Evolutionary conservation across 2,113 vertebrate species (phyloP).

Genomic region (Pavo muticus): DNA sequence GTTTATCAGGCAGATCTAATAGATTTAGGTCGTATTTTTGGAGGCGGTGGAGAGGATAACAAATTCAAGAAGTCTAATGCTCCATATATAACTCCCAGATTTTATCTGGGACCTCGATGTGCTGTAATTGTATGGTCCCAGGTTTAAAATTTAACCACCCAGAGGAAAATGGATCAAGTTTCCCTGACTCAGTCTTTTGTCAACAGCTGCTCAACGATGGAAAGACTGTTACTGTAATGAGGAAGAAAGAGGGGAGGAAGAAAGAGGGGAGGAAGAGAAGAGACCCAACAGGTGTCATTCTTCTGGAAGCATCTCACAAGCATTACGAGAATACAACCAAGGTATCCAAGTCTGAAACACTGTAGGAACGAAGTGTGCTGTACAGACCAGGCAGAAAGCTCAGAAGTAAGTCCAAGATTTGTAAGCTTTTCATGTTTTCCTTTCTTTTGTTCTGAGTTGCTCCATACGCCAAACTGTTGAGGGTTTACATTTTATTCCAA

Average conservation of each 20-base stretch:
- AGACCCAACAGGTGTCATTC: constrained; percentile 79
- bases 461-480: constrained; percentile 65
- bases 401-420: constrained; percentile 70
- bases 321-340: constrained; percentile 61
- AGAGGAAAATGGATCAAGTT: constrained; percentile 67
- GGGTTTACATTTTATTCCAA: constrained; percentile 76
- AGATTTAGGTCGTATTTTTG: constrained; percentile 15
- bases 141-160: constrained; percentile 69
- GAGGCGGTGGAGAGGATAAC: constrained; percentile 30
- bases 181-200: constrained; percentile 46
- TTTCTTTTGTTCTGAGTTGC: constrained; percentile 64
- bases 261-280: not conserved
- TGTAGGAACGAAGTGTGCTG: constrained; percentile 72
- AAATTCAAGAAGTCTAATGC: constrained; percentile 61
- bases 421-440: constrained; percentile 67
- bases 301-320: constrained; percentile 70
- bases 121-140: constrained; percentile 51
- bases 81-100: constrained; percentile 62
- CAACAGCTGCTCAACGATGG: not conserved
- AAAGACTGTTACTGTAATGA: not conserved
- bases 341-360: constrained; percentile 69
- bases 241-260: too few relatives aligned
- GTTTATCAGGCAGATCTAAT: constrained; percentile 58
- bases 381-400: constrained; percentile 55
- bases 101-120: constrained; percentile 59